A percentile compares a stretch with the other conserved stretches of the same genome.
Evolutionary conservation across 2,113 vertebrate genomes (phyloP).

Genomic region (Heptranchias perlo): DNA sequence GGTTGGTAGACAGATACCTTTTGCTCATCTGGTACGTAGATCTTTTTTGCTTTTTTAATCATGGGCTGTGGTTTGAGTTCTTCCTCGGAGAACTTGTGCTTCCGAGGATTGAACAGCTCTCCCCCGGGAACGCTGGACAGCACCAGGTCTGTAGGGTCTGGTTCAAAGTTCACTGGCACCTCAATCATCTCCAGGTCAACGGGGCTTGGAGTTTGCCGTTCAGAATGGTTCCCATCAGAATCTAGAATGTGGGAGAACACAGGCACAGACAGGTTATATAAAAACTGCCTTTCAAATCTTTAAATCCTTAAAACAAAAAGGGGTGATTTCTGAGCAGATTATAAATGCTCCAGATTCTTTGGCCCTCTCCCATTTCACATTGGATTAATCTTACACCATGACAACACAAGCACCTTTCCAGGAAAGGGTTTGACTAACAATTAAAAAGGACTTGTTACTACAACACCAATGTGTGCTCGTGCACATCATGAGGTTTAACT

Average conservation of each 20-base stretch:
- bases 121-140: conserved; percentile 93
- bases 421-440: not conserved
- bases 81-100: conserved; percentile 90
- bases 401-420: not conserved
- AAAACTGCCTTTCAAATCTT: not conserved
- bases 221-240: conserved; percentile 39
- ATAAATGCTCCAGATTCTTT: not conserved
- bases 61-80: conserved; percentile 97
- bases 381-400: not conserved
- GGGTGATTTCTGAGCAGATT: not conserved
- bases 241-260: not conserved
- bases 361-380: not conserved
- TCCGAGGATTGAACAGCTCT: conserved; percentile 93
- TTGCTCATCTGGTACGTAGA: conserved; percentile 85
- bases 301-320: not conserved
- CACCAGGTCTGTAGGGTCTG: conserved; percentile 88
- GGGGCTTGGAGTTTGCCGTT: conserved; percentile 72
- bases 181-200: conserved; percentile 83
- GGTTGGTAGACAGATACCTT: conserved; percentile 64
- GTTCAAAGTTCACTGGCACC: conserved; percentile 88
- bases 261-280: not conserved
- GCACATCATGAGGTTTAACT: not conserved
- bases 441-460: not conserved
- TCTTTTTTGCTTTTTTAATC: conserved; percentile 98
- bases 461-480: not conserved